phyloP scores from a whole-genome alignment of 2,113 vertebrate genomes.

The Hydrochoerus hydrochaeris region DNA sequence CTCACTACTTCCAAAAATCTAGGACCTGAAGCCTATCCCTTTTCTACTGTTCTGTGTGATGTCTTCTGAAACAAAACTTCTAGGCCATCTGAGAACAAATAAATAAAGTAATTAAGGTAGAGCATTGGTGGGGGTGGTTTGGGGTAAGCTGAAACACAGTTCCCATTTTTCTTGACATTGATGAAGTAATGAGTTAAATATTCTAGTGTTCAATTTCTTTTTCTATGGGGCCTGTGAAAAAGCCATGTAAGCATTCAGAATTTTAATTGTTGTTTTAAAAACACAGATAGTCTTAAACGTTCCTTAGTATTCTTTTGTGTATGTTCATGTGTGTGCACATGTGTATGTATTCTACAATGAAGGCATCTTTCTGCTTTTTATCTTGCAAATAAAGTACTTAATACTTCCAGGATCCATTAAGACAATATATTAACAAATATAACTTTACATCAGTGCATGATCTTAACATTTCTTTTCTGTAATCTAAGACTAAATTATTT shows the following conservation, averaged over 20 bases:
- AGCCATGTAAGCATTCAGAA: background rate
- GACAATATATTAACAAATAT: conserved; percentile 44
- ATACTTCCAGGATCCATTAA: background rate
- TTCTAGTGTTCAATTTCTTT: background rate
- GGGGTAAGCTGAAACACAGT: background rate
- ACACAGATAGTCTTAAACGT: background rate
- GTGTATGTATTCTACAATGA: background rate
- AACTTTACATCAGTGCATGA: background rate
- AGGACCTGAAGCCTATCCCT: background rate
- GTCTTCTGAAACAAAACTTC: background rate
- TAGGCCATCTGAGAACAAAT: background rate
- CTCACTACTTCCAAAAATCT: background rate
- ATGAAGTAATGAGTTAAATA: conserved; percentile 17
- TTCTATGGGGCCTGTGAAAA: background rate
- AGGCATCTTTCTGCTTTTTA: conserved; percentile 27
- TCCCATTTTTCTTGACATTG: background rate
- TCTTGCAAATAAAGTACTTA: conserved; percentile 14
- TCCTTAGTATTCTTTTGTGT: background rate
- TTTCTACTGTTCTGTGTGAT: background rate
- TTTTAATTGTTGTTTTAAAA: conserved; percentile 24
- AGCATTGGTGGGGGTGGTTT: background rate
- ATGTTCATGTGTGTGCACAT: background rate
- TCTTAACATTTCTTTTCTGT: background rate
- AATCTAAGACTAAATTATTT: conserved; percentile 45
- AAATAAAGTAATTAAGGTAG: background rate